Percentiles rank a stretch among this genome's conserved stretches.
phyloP scores from a whole-genome alignment of 2,888 invertebrate genomes.

The Xylota segnis region DNA sequence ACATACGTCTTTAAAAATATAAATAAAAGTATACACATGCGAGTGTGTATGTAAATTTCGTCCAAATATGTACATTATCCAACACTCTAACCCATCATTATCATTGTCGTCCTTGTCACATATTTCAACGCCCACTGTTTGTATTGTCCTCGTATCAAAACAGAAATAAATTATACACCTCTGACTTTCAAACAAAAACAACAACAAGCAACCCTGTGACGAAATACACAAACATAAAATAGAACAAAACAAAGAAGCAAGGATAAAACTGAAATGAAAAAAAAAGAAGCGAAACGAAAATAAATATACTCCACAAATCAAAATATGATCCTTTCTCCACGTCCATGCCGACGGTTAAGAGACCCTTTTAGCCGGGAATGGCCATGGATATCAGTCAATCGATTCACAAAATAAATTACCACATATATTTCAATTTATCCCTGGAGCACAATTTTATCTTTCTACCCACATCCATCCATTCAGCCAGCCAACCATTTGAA shows the following conservation, averaged over 20 bases:
- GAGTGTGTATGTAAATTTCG: too few relatives aligned
- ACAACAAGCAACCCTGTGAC: neutral
- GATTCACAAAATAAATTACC: constrained; percentile 62
- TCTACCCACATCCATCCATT: constrained; percentile 52
- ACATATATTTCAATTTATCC: constrained; percentile 62
- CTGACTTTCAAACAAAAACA: neutral
- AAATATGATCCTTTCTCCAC: constrained; percentile 38
- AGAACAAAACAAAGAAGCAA: neutral
- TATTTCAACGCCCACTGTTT: neutral
- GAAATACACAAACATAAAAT: neutral
- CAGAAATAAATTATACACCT: constrained; percentile 14
- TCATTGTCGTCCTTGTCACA: neutral
- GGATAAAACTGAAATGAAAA: too few relatives aligned
- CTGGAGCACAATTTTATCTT: constrained; percentile 57
- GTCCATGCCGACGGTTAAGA: constrained; percentile 21
- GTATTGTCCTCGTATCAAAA: constrained; percentile 1
- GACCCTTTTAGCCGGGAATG: constrained; percentile 41
- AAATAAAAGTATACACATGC: neutral
- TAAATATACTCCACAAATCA: constrained; percentile 36
- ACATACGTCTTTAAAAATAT: neutral
- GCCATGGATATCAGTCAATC: constrained; percentile 65
- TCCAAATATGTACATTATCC: neutral
- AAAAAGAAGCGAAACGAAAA: constrained; percentile 10
- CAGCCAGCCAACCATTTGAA: constrained; percentile 20
- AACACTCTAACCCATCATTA: neutral